Conservation (phyloP, 2,888 invertebrate species). For the Hyposoter didymator region DNA sequence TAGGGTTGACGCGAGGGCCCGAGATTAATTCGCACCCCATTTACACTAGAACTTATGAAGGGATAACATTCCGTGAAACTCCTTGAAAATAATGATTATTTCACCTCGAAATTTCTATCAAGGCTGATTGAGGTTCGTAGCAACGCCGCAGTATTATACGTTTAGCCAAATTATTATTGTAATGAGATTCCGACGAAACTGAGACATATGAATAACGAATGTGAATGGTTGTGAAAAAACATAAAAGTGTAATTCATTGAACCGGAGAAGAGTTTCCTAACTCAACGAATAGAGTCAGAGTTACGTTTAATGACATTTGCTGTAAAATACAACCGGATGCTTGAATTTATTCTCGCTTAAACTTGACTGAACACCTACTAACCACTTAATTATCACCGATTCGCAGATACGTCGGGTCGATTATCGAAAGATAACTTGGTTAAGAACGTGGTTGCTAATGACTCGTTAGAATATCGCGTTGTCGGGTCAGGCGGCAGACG, state of each 20-base stretch:
- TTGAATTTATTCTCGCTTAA: not conserved
- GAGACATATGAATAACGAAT: not conserved
- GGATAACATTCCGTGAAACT: slow-evolving; percentile 26
- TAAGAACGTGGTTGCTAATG: not conserved
- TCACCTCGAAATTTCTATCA: not conserved
- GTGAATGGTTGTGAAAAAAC: not conserved
- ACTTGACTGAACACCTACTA: not conserved
- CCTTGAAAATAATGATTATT: not conserved
- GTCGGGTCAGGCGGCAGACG: not conserved
- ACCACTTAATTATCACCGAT: not conserved
- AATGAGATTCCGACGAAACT: not conserved
- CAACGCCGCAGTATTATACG: not conserved
- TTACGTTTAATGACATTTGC: not conserved
- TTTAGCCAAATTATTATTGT: not conserved
- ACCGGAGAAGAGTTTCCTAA: not conserved
- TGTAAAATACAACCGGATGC: not conserved
- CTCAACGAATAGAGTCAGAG: not conserved
- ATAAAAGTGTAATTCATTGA: not conserved
- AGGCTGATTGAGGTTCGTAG: not conserved
- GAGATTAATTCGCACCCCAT: slow-evolving; percentile 53
- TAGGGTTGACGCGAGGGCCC: slow-evolving; percentile 15
- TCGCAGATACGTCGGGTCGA: not conserved
- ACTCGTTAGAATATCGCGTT: slow-evolving; percentile 33
- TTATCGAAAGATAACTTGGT: not conserved
- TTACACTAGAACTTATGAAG: slow-evolving; percentile 1